A percentile compares a stretch with the other conserved stretches of the same genome.
These are phyloP conservation scores for Redunca redunca DNA, from an alignment of 2,113 vertebrate species.

Conservation along the genomic window DNA sequence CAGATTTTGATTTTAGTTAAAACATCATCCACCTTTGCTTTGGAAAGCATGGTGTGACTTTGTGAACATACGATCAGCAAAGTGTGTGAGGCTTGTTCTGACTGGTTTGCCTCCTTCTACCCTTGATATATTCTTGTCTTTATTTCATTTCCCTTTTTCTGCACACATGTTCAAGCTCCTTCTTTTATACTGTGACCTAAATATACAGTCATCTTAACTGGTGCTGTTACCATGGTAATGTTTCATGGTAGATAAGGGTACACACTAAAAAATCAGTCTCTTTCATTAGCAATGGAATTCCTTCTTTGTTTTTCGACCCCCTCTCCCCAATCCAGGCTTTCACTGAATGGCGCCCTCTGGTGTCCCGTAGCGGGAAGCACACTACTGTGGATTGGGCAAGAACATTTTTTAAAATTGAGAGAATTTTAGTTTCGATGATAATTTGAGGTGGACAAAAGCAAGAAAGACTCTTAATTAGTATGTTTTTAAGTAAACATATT, in stretches of 20 bases:
- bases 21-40: neutral
- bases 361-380: slow-evolving; percentile 31
- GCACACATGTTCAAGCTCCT: slow-evolving; percentile 42
- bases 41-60: neutral
- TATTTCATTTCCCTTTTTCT: neutral
- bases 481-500: neutral
- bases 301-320: neutral
- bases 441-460: neutral
- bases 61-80: neutral
- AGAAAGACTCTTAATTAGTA: neutral
- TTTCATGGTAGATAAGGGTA: slow-evolving; percentile 59
- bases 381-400: neutral
- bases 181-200: slow-evolving; percentile 73
- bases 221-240: slow-evolving; percentile 69
- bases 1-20: neutral
- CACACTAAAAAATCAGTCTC: slow-evolving; percentile 42
- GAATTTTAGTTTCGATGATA: neutral
- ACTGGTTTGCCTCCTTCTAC: neutral
- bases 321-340: neutral
- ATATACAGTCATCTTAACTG: slow-evolving; percentile 68
- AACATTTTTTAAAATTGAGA: neutral
- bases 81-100: neutral
- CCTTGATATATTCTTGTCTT: neutral
- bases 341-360: slow-evolving; percentile 56
- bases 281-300: slow-evolving; percentile 56